A percentile compares a stretch with the other conserved stretches of the same genome.
Conservation (phyloP, 1,140 invertebrate genomes). For the Holotrichia oblita region DNA sequence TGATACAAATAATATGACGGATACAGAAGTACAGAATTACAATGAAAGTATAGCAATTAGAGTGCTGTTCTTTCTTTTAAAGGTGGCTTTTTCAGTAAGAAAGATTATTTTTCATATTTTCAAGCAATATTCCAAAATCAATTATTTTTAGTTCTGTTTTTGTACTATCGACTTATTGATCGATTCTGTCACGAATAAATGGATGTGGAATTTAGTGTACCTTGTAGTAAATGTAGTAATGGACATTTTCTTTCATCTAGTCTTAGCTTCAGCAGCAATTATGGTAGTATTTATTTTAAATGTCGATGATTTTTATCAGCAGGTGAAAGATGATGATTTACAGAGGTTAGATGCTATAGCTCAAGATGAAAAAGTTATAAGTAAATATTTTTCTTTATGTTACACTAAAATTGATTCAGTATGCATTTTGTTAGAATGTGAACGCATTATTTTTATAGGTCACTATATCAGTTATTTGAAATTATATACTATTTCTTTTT, state of each 20-base stretch:
- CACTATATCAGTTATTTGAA: no score
- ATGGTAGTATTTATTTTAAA: slow-evolving; percentile 28
- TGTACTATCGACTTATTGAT: background rate
- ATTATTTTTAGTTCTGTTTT: background rate
- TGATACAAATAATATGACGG: background rate
- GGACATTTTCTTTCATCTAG: slow-evolving; percentile 36
- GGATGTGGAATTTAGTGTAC: slow-evolving; percentile 1
- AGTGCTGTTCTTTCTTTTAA: background rate
- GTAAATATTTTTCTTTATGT: background rate
- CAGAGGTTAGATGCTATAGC: background rate
- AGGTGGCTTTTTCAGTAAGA: background rate
- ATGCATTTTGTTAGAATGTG: no score
- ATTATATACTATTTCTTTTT: no score
- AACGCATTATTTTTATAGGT: no score
- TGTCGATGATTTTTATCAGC: slow-evolving; percentile 27
- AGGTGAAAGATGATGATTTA: background rate
- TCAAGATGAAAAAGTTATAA: background rate
- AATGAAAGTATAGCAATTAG: background rate
- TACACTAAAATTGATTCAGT: background rate
- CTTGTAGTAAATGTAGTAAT: slow-evolving; percentile 18
- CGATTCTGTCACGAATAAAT: slow-evolving; percentile 11
- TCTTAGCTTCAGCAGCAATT: slow-evolving; percentile 13
- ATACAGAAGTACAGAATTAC: background rate
- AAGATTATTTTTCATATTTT: background rate
- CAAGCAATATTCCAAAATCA: background rate